A percentile compares a stretch with the other conserved stretches of the same genome.
These are phyloP conservation scores for Chloroclysta siterata DNA, from an alignment of 2,888 invertebrate species.

Conservation along the genomic window DNA sequence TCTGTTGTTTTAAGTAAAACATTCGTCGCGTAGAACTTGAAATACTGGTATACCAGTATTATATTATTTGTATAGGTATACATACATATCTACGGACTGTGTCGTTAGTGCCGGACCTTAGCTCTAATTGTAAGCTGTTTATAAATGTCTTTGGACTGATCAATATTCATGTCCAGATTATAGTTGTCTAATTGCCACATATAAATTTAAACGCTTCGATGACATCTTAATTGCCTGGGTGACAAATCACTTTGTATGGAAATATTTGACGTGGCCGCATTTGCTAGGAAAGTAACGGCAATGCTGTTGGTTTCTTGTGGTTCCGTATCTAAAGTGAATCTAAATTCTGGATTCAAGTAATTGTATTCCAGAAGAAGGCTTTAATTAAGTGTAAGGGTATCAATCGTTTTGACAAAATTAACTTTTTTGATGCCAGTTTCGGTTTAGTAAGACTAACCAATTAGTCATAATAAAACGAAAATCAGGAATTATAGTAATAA, in stretches of 20 bases:
- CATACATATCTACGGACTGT: neutral
- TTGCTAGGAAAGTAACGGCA: constrained; percentile 9
- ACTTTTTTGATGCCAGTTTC: no score
- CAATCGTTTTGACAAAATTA: no score
- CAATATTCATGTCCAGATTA: constrained; percentile 79
- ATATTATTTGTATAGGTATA: no score
- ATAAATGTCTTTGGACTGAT: constrained; percentile 69
- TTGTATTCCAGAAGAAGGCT: neutral
- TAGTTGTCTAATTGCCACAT: constrained; percentile 75
- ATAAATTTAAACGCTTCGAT: constrained; percentile 76
- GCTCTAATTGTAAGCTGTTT: constrained; percentile 71
- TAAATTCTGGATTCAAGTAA: neutral
- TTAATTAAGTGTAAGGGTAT: no score
- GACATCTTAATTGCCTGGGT: constrained; percentile 79
- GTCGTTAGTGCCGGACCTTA: constrained; percentile 42
- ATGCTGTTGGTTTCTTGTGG: neutral
- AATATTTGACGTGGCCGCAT: constrained; percentile 55
- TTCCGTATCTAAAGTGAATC: constrained; percentile 7
- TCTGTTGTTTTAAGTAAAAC: neutral
- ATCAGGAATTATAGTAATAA: no score
- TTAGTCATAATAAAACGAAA: no score
- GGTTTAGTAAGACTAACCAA: no score
- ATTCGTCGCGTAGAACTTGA: neutral
- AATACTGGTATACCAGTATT: neutral
- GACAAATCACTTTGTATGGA: constrained; percentile 70